Percentiles rank a stretch among this genome's conserved stretches.
These are phyloP conservation scores for Leucophenga varia DNA, from an alignment of 1,140 invertebrate species.

Conservation along the genomic window DNA sequence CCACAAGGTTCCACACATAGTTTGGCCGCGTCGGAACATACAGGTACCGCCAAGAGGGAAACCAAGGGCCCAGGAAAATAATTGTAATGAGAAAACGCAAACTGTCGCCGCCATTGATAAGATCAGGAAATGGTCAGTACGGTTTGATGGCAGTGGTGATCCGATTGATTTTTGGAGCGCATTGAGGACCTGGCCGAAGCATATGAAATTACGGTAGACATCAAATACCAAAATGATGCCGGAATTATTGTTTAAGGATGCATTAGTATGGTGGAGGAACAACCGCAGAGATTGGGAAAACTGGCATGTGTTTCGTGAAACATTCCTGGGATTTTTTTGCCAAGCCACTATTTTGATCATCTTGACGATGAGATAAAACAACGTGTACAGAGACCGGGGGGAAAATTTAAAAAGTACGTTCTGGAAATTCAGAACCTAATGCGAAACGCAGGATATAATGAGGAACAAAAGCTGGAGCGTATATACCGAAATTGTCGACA, in stretches of 20 bases:
- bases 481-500: no score
- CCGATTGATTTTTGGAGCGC: background rate
- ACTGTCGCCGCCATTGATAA: no score
- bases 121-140: background rate
- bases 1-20: no score
- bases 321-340: conserved; percentile 1
- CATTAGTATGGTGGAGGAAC: no score
- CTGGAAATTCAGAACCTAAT: background rate
- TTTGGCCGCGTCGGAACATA: no score
- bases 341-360: background rate
- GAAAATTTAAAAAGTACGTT: background rate
- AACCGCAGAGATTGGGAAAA: background rate
- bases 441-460: background rate
- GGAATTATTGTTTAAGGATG: background rate
- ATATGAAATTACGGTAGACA: background rate
- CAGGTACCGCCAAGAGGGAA: no score
- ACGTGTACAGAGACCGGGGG: background rate
- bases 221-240: background rate
- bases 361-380: conserved; percentile 1
- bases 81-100: no score
- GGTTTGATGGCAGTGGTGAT: conserved; percentile 3
- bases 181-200: background rate
- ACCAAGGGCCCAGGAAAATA: no score
- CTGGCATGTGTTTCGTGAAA: background rate
- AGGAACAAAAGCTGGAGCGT: no score